Conservation (phyloP, 1,140 invertebrate genomes). For the Bombus picipes region DNA sequence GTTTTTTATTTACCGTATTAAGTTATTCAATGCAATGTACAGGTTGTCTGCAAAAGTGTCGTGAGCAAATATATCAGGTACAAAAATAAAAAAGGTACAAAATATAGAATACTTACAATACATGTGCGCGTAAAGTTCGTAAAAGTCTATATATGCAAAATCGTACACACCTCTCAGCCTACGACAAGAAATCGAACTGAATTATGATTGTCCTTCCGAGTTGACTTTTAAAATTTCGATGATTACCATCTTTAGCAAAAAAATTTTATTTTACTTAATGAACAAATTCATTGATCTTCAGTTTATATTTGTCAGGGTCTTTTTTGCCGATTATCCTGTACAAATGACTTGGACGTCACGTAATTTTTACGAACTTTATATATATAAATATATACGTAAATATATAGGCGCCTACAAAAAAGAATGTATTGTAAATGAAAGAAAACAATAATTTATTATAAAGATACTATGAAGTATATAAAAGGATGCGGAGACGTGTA, state of each 20-base stretch:
- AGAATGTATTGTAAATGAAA: slow-evolving; percentile 47
- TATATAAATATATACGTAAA: slow-evolving; percentile 32
- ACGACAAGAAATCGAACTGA: slow-evolving; percentile 16
- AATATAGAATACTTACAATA: slow-evolving; percentile 66
- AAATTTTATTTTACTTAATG: not conserved
- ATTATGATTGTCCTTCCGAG: slow-evolving; percentile 2
- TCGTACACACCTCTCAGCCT: slow-evolving; percentile 46
- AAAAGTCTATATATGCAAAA: slow-evolving; percentile 59
- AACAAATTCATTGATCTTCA: slow-evolving; percentile 18
- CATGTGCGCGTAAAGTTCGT: slow-evolving; percentile 55
- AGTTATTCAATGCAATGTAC: slow-evolving; percentile 65
- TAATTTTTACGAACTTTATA: slow-evolving; percentile 49
- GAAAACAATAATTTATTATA: slow-evolving; percentile 49
- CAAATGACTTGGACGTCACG: slow-evolving; percentile 67
- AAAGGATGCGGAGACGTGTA: slow-evolving; percentile 28
- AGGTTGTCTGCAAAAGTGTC: slow-evolving; percentile 72
- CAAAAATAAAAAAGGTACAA: slow-evolving; percentile 69
- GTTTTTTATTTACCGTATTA: slow-evolving; percentile 61
- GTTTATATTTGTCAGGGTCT: slow-evolving; percentile 66
- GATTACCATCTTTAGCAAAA: not conserved
- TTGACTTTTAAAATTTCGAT: slow-evolving; percentile 5
- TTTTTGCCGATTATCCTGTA: slow-evolving; percentile 72
- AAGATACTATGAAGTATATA: slow-evolving; percentile 35
- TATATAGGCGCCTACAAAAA: slow-evolving; percentile 30
- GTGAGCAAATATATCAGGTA: slow-evolving; percentile 67